phyloP scores from a whole-genome alignment of 2,888 invertebrate genomes.

The Sesia bembeciformis region DNA sequence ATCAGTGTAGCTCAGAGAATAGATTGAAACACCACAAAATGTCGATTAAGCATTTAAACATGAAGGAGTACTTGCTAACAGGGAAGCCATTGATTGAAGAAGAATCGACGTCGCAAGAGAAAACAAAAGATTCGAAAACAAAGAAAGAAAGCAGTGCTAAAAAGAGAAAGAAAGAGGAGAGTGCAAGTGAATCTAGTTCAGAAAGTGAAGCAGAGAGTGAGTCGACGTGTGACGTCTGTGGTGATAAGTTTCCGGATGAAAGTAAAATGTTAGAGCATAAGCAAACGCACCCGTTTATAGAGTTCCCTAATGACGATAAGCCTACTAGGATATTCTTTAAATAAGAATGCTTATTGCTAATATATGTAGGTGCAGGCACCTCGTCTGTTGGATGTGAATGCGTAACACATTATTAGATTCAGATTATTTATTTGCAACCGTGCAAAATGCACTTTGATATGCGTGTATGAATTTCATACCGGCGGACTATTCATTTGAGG shows the following conservation, averaged over 20 bases:
- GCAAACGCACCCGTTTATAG: constrained; percentile 63
- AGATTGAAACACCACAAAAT: constrained; percentile 51
- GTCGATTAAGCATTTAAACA: constrained; percentile 52
- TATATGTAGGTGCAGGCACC: too few species aligned
- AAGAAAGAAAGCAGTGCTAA: constrained; percentile 21
- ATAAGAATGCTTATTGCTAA: constrained; percentile 1
- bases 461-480: too few species aligned
- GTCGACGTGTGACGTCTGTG: constrained; percentile 57
- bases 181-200: constrained; percentile 10
- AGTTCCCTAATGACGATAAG: constrained; percentile 62
- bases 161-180: constrained; percentile 13
- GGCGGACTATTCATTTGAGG: too few species aligned
- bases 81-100: constrained; percentile 40
- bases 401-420: too few species aligned
- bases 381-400: too few species aligned
- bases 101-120: constrained; percentile 26
- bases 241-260: constrained; percentile 47
- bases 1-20: constrained; percentile 60
- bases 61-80: constrained; percentile 51
- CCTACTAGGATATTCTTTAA: constrained; percentile 70
- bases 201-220: constrained; percentile 7
- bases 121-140: constrained; percentile 12
- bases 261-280: constrained; percentile 55
- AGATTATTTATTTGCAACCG: too few species aligned
- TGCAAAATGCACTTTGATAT: too few species aligned